These are phyloP conservation scores for Sebastes flavidus DNA, from an alignment of 2,797 vertebrate genomes.

Conservation along the genomic window DNA sequence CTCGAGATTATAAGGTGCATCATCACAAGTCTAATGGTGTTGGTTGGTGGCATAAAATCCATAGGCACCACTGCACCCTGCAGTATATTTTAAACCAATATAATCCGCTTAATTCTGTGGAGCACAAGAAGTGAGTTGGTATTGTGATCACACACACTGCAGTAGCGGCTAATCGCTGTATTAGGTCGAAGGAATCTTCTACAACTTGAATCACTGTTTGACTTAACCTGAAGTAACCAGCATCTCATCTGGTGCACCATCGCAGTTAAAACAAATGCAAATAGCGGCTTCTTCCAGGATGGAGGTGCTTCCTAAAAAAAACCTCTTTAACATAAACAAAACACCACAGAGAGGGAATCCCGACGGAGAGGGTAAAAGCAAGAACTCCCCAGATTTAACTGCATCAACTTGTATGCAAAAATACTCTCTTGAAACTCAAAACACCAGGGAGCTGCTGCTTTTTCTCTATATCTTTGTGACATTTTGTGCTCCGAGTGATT, in stretches of 20 bases:
- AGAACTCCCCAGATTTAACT: neutral
- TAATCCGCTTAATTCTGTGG: neutral
- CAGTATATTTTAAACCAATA: neutral
- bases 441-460: neutral
- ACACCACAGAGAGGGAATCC: neutral
- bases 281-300: neutral
- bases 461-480: neutral
- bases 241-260: neutral
- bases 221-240: neutral
- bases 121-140: neutral
- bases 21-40: constrained; percentile 7
- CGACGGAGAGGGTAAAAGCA: neutral
- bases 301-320: neutral
- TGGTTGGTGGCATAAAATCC: constrained; percentile 26
- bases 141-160: neutral
- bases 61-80: neutral
- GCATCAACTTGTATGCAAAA: neutral
- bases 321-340: neutral
- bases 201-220: neutral
- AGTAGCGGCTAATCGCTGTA: neutral
- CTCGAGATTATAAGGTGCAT: constrained; percentile 3
- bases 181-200: neutral
- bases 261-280: neutral
- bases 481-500: neutral
- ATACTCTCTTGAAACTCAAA: neutral